Conservation (phyloP, 1,140 invertebrate genomes). For the Metaphire vulgaris region DNA sequence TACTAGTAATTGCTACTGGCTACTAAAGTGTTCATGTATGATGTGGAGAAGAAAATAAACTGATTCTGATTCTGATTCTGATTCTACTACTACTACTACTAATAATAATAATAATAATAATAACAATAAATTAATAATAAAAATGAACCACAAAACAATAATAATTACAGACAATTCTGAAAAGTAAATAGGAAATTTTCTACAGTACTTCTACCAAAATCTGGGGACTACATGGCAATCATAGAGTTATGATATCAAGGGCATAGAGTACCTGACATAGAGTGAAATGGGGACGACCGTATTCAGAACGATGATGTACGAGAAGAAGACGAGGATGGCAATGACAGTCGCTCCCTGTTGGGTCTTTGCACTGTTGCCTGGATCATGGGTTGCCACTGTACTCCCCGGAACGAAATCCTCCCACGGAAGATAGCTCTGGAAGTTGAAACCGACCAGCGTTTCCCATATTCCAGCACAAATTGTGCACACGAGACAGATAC, state of each 20-base stretch:
- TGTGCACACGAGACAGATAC: conserved; percentile 95
- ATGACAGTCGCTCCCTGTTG: conserved; percentile 85
- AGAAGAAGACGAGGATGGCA: conserved; percentile 94
- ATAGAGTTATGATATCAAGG: not conserved
- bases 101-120: too few relatives aligned
- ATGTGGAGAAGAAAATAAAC: too few relatives aligned
- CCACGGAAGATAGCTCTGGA: conserved; percentile 90
- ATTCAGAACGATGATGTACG: conserved; percentile 98
- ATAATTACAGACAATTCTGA: too few relatives aligned
- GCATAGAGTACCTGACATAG: conserved; percentile 91
- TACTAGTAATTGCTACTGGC: too few relatives aligned
- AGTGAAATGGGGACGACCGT: conserved; percentile 99
- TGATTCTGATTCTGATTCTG: too few relatives aligned
- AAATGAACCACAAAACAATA: too few relatives aligned
- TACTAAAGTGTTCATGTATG: too few relatives aligned
- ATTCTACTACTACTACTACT: too few relatives aligned
- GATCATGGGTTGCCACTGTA: conserved; percentile 29
- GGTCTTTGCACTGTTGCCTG: conserved; percentile 52
- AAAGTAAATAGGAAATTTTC: too few relatives aligned
- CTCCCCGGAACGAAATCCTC: conserved; percentile 74
- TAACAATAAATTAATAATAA: too few relatives aligned
- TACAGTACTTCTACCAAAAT: not conserved
- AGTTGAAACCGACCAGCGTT: conserved; percentile 65
- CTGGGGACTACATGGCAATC: not conserved
- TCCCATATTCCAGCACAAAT: conserved; percentile 97